Evolutionary conservation across 2,797 vertebrate species (phyloP).

Genomic region (Philypnodon macrostomus): DNA sequence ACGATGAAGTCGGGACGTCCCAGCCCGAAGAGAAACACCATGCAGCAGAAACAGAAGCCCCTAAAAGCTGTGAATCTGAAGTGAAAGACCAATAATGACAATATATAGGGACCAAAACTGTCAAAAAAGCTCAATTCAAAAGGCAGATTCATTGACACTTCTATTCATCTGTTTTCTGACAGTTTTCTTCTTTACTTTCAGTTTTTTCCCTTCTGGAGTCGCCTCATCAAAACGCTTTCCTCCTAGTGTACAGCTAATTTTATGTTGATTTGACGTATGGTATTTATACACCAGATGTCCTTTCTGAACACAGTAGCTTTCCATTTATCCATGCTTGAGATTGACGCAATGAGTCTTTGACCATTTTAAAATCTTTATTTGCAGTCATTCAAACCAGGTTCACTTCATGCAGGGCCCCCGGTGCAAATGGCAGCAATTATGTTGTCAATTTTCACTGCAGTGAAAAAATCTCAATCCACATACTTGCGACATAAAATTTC

Average conservation of each 20-base stretch:
- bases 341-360: constrained; percentile 14
- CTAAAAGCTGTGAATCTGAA: constrained; percentile 65
- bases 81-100: constrained; percentile 45
- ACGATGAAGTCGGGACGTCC: constrained; percentile 4
- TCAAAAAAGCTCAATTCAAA: too few relatives aligned
- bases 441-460: constrained; percentile 8
- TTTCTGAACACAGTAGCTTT: too few relatives aligned
- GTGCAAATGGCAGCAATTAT: constrained; percentile 3
- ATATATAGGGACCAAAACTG: neutral
- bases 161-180: too few relatives aligned
- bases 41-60: constrained; percentile 5
- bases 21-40: neutral
- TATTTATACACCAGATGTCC: too few relatives aligned
- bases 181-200: too few relatives aligned
- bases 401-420: constrained; percentile 23
- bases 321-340: too few relatives aligned
- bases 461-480: constrained; percentile 2
- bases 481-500: constrained; percentile 4
- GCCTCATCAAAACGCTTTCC: too few relatives aligned
- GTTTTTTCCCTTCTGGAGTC: too few relatives aligned
- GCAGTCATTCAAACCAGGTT: neutral
- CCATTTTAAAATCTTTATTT: neutral
- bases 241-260: too few relatives aligned
- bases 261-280: too few relatives aligned
- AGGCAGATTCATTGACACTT: too few relatives aligned